These are phyloP conservation scores for Elanoides forficatus DNA, from an alignment of 2,113 vertebrate species.

Conservation along the genomic window DNA sequence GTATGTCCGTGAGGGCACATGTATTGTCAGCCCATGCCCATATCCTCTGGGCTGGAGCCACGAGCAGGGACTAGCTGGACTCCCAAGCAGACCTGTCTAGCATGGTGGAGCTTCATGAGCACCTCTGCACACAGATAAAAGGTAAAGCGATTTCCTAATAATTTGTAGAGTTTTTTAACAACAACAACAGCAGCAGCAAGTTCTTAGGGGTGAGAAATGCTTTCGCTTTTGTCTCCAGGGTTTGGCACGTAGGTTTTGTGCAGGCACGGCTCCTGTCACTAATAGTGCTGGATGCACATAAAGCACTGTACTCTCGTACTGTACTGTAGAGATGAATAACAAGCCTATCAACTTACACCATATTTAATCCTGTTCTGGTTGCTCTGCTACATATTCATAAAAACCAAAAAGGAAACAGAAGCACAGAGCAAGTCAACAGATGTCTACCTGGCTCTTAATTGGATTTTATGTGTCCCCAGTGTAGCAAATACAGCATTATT, in stretches of 20 bases:
- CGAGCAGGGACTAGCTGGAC: background rate
- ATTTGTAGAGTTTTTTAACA: background rate
- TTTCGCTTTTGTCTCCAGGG: background rate
- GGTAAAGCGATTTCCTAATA: background rate
- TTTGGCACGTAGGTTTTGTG: background rate
- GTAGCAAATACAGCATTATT: constrained; percentile 43
- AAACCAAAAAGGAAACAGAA: constrained; percentile 47
- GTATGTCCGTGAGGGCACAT: fast-evolving
- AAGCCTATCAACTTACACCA: background rate
- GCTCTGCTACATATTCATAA: constrained; percentile 37
- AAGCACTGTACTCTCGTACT: background rate
- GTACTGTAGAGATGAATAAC: background rate
- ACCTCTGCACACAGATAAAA: background rate
- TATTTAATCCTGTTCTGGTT: constrained; percentile 44
- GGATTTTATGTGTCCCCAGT: constrained; percentile 34
- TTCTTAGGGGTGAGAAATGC: background rate
- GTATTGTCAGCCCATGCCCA: background rate
- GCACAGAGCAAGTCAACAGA: constrained; percentile 54
- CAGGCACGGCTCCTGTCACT: background rate
- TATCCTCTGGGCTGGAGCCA: background rate
- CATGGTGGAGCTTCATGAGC: background rate
- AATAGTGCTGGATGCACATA: background rate
- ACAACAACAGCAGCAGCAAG: background rate
- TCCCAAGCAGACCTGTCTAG: background rate
- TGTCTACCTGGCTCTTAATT: constrained; percentile 61